Percentiles rank a stretch among this genome's conserved stretches.
Conservation (phyloP, 2,888 invertebrate species). For the Orthosia cruda region DNA sequence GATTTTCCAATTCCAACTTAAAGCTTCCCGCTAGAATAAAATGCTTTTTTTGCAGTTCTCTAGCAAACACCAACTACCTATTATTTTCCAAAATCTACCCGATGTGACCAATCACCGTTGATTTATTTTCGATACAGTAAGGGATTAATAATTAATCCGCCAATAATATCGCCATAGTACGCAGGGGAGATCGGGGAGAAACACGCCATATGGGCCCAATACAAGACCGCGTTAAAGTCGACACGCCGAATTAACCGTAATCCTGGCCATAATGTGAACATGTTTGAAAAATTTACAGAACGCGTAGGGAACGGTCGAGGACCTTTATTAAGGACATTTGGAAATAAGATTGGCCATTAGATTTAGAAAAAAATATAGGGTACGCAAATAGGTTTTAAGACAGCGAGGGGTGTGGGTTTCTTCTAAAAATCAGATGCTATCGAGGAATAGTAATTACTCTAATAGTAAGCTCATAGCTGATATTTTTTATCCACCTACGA, state of each 20-base stretch:
- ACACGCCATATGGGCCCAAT: conserved; percentile 89
- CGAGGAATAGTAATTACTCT: too few relatives aligned
- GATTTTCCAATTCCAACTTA: background rate
- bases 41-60: background rate
- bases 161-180: conserved; percentile 74
- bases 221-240: conserved; percentile 78
- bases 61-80: conserved; percentile 20
- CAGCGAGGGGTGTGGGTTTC: too few relatives aligned
- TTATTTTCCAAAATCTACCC: conserved; percentile 56
- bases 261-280: conserved; percentile 85
- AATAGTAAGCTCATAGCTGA: too few relatives aligned
- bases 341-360: conserved; percentile 39
- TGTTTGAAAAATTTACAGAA: conserved; percentile 81
- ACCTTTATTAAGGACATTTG: conserved; percentile 47
- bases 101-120: conserved; percentile 68
- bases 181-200: conserved; percentile 61
- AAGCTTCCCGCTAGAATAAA: background rate
- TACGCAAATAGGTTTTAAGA: background rate
- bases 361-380: conserved; percentile 7
- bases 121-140: conserved; percentile 79
- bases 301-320: conserved; percentile 62
- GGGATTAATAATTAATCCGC: conserved; percentile 85
- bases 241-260: conserved; percentile 86
- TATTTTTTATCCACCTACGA: too few relatives aligned
- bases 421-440: background rate